phyloP scores from a whole-genome alignment of 2,797 vertebrate genomes.

The Alectoris magna region DNA sequence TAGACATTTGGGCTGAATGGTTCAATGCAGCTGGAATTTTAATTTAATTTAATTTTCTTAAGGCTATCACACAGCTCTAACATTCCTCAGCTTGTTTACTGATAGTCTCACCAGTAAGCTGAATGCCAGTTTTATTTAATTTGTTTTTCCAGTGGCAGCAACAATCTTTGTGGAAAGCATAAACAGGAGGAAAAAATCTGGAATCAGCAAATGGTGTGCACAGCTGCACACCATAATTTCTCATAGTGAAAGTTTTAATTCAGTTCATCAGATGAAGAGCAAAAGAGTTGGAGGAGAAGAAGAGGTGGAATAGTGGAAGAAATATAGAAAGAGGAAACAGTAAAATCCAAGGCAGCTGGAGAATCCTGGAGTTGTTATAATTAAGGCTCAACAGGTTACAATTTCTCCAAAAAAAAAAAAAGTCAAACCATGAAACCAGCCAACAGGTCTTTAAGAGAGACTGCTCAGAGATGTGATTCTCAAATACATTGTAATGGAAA shows the following conservation, averaged over 20 bases:
- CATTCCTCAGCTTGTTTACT: constrained; percentile 63
- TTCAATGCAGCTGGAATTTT: constrained; percentile 50
- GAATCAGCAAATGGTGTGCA: constrained; percentile 66
- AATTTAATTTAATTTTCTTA: constrained; percentile 52
- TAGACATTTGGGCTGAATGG: constrained; percentile 40
- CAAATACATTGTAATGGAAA: neutral
- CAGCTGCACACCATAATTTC: constrained; percentile 70
- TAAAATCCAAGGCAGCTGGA: constrained; percentile 71
- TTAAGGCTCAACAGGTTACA: constrained; percentile 62
- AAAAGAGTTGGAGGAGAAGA: constrained; percentile 55
- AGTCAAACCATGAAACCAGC: constrained; percentile 21
- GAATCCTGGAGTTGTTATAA: constrained; percentile 63
- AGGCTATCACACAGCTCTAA: constrained; percentile 15
- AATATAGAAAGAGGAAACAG: constrained; percentile 63
- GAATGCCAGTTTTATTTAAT: constrained; percentile 67
- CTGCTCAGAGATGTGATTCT: neutral
- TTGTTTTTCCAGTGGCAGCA: constrained; percentile 73
- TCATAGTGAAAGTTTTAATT: constrained; percentile 68
- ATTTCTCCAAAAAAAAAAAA: constrained; percentile 22
- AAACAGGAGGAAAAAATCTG: constrained; percentile 60
- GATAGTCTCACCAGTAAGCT: constrained; percentile 25
- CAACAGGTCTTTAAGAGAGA: constrained; percentile 25
- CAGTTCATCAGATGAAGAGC: constrained; percentile 55
- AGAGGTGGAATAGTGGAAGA: constrained; percentile 61
- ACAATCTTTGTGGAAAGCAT: constrained; percentile 66